A percentile compares a stretch with the other conserved stretches of the same genome.
These are phyloP conservation scores for Aurelia sp. DNA, from an alignment of 30 jellyfish, hydroid and myxozoan genomes.

Conservation along the genomic window DNA sequence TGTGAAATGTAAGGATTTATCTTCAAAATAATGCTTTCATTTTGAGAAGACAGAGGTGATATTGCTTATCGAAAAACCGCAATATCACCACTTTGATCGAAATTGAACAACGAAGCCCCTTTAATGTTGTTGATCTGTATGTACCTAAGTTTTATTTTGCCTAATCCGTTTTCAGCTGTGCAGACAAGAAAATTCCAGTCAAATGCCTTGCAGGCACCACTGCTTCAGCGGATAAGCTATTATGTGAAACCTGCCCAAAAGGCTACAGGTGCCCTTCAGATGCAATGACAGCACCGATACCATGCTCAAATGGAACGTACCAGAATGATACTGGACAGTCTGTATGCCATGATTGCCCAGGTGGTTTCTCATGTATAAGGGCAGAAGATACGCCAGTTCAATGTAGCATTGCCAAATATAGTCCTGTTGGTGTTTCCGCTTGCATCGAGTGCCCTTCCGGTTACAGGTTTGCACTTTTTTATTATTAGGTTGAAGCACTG, in stretches of 20 bases:
- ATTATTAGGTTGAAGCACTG: no score
- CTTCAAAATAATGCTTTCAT: no score
- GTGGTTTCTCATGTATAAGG: conserved; percentile 49
- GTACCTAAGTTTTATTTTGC: no score
- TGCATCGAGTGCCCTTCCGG: conserved; percentile 73
- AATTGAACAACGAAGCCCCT: no score
- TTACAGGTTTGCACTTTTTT: conserved; percentile 26
- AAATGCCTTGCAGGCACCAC: conserved; percentile 75
- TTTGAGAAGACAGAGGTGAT: no score
- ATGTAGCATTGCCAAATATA: conserved; percentile 46
- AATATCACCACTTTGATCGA: no score
- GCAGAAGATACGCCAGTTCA: conserved; percentile 45
- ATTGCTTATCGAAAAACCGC: no score
- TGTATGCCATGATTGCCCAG: conserved; percentile 65
- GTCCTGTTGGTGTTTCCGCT: conserved; percentile 47
- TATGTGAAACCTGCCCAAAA: conserved; percentile 83
- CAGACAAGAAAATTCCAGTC: conserved; percentile 61
- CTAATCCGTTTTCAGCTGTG: conserved; percentile 64
- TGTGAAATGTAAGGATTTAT: no score
- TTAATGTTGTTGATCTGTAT: no score
- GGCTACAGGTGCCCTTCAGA: conserved; percentile 86
- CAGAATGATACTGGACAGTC: conserved; percentile 69
- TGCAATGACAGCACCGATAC: conserved; percentile 63
- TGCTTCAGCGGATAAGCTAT: conserved; percentile 57
- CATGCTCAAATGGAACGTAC: conserved; percentile 80